A percentile compares a stretch with the other conserved stretches of the same genome.
These are phyloP conservation scores for Pocillopora grandis DNA, from an alignment of 92 coral and sea anemone genomes.

Conservation along the genomic window DNA sequence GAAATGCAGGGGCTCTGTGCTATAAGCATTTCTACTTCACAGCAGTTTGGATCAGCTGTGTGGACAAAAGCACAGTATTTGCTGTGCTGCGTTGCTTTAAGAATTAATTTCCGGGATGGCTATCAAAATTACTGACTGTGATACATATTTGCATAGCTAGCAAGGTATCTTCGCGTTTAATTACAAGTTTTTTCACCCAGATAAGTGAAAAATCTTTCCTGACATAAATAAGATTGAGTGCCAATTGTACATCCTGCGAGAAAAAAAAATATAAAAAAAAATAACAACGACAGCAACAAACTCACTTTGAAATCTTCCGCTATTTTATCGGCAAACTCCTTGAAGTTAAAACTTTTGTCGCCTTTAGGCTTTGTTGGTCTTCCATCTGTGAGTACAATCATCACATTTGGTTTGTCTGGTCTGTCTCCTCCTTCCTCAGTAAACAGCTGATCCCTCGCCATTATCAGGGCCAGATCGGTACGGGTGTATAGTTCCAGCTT, in stretches of 20 bases:
- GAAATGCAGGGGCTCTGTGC: no score
- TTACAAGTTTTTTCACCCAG: no score
- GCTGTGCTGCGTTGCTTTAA: no score
- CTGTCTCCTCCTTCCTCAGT: constrained; percentile 44
- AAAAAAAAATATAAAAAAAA: neutral
- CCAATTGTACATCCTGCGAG: neutral
- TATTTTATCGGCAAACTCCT: neutral
- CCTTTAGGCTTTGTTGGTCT: neutral
- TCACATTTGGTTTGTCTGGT: constrained; percentile 28
- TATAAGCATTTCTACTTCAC: no score
- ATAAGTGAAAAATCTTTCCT: neutral
- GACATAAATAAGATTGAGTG: neutral
- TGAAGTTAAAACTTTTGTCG: neutral
- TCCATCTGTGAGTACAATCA: constrained; percentile 43
- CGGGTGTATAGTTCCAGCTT: constrained; percentile 1
- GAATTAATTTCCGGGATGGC: no score
- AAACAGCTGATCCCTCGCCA: constrained; percentile 36
- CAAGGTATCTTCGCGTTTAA: no score
- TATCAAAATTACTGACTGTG: no score
- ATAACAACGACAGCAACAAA: neutral
- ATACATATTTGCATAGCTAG: no score
- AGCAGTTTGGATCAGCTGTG: no score
- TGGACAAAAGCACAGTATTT: no score
- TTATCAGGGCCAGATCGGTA: constrained; percentile 41
- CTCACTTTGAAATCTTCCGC: neutral